Conservation (phyloP, 2,797 vertebrate genomes). For the Enteromius anoplus region DNA sequence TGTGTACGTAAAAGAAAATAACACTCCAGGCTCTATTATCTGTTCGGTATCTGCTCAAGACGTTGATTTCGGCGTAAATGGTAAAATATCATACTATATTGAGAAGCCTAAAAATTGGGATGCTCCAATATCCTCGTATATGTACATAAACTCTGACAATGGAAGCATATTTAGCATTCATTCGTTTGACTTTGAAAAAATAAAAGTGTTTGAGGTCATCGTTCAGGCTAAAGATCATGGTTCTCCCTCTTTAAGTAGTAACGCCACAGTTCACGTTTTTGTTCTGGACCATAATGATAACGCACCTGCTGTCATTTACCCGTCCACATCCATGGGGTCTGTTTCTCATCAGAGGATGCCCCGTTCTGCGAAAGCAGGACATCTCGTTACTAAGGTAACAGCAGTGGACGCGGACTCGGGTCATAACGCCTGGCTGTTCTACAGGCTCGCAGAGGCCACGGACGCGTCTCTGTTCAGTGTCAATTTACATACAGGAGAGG, state of each 20-base stretch:
- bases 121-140: slow-evolving; percentile 58
- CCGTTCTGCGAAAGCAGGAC: slow-evolving; percentile 69
- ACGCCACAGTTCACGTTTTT: slow-evolving; percentile 72
- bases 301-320: slow-evolving; percentile 74
- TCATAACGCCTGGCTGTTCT: slow-evolving; percentile 86
- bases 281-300: slow-evolving; percentile 80
- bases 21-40: slow-evolving; percentile 58
- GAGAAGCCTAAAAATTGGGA: slow-evolving; percentile 53
- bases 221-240: slow-evolving; percentile 68
- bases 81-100: slow-evolving; percentile 65
- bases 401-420: slow-evolving; percentile 86
- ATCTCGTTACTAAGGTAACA: slow-evolving; percentile 79
- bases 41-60: slow-evolving; percentile 64
- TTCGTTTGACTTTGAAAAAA: slow-evolving; percentile 70
- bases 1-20: slow-evolving; percentile 64
- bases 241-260: slow-evolving; percentile 69
- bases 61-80: slow-evolving; percentile 64
- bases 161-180: slow-evolving; percentile 65
- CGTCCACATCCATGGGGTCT: slow-evolving; percentile 68
- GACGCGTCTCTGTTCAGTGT: slow-evolving; percentile 79
- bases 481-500: slow-evolving; percentile 81
- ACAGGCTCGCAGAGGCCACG: slow-evolving; percentile 75
- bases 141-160: slow-evolving; percentile 68
- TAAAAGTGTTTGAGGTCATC: slow-evolving; percentile 62
- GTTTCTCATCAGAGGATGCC: slow-evolving; percentile 73